Evolutionary conservation across 1,140 invertebrate species (phyloP), one percentile per base, ranked within the genome.

Genomic region (Oncopeltus fasciatus): DNA sequence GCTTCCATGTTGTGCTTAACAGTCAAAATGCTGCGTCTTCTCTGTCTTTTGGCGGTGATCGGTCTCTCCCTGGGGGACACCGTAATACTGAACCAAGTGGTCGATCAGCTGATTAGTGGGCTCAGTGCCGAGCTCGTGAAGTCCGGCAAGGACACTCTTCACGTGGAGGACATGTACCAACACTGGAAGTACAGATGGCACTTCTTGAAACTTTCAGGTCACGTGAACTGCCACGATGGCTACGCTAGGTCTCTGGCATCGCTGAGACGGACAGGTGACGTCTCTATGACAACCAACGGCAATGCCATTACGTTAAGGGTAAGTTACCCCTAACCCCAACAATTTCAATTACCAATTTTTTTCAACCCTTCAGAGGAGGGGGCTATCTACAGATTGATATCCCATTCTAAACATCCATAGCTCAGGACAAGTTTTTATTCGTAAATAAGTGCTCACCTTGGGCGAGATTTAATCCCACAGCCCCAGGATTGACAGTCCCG

Each of bases 201-300:
- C 16, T 63, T 63, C 33, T 49, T 63, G 33, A 59, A 59, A 29
- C 12, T 63, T 20, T 44, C 38, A 8, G 62, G 57, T 1, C n/a
- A 59, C 29, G 27, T 58, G 20, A 46, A 59, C 27, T 63, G 62
- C 31, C 29, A 59, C 26, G 57, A 49, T 27, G 62, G 62, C 14
- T 33, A 53, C 21, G 38, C 47, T 8, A 8, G 46, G 18, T 3
- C 16, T 16, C 29, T 57, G 20, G n/a, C 27, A 27, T 31, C 56
- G n/a, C 29, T 57, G 1, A 27, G 14, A 3, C 16, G 62, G 26
- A 59, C 57, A 3, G 62, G 62, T 2, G 62, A 63, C 24, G 57
- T 38, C 21, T 18, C 43, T 11, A 63, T 63, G 62, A 28, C 62
- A 2, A 63, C 62, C 18, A 18, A 47, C 24, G 62, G 62, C 16